Conservation (phyloP, 35 echinoderm and acorn worm genomes). For the Hemicentrotus pulcherrimus region DNA sequence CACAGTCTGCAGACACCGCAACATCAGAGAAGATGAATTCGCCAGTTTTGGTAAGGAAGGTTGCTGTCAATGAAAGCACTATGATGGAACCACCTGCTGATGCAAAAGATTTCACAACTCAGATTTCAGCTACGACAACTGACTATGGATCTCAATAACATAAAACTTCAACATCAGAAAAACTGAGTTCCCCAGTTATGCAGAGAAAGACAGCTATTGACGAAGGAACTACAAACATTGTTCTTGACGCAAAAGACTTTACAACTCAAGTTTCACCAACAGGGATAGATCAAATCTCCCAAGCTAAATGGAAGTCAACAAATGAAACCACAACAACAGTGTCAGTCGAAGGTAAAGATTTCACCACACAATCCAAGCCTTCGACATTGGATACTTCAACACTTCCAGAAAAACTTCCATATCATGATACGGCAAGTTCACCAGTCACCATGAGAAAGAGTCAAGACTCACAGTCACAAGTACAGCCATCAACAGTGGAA, state of each 20-base stretch:
- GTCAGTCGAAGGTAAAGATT: slow-evolving; percentile 26
- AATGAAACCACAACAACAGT: slow-evolving; percentile 21
- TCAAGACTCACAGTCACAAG: slow-evolving; percentile 33
- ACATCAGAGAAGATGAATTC: not conserved
- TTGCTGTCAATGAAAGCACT: not conserved
- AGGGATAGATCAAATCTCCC: not conserved
- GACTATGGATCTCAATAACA: not conserved
- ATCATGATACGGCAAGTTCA: slow-evolving; percentile 37
- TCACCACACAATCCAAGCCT: slow-evolving; percentile 33
- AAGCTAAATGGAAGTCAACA: not conserved
- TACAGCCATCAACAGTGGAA: slow-evolving; percentile 21
- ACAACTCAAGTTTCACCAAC: not conserved
- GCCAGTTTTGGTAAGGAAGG: not conserved
- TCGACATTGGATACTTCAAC: slow-evolving; percentile 26
- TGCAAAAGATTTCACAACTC: not conserved
- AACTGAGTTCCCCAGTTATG: not conserved
- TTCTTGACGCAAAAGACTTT: not conserved
- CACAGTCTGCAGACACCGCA: not conserved
- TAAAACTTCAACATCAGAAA: not conserved
- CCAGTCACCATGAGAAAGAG: slow-evolving; percentile 36
- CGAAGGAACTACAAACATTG: not conserved
- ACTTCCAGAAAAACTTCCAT: not conserved
- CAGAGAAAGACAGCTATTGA: not conserved
- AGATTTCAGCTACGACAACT: not conserved
- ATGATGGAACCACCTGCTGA: not conserved